Evolutionary conservation across 2,888 invertebrate genomes (phyloP).

Genomic region (Deroplatys truncata): DNA sequence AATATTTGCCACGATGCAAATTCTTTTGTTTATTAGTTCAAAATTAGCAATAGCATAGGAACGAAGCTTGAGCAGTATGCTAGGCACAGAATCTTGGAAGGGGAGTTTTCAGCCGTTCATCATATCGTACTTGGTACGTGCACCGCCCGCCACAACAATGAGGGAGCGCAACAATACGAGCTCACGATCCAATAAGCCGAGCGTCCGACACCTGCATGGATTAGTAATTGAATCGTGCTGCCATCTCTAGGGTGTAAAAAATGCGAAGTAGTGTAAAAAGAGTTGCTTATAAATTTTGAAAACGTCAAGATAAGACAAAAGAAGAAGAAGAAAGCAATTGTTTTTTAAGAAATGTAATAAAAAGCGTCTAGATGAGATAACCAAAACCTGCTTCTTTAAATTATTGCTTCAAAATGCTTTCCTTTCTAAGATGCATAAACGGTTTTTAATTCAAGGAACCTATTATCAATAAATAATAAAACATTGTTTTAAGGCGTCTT

Average conservation of each 20-base stretch:
- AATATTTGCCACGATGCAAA: too few relatives aligned
- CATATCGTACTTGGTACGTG: not conserved
- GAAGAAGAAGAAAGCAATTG: not conserved
- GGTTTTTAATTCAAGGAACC: not conserved
- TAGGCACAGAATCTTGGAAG: not conserved
- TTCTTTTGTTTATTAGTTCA: not conserved
- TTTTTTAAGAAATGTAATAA: not conserved
- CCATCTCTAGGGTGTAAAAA: not conserved
- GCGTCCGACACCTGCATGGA: constrained; percentile 15
- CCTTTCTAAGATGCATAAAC: not conserved
- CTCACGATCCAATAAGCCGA: constrained; percentile 9
- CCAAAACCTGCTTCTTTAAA: not conserved
- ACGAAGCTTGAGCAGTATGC: not conserved
- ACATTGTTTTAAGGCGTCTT: not conserved
- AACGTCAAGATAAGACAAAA: not conserved
- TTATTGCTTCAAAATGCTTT: not conserved
- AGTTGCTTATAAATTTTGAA: not conserved
- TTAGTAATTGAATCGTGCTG: constrained; percentile 20
- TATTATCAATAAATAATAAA: not conserved
- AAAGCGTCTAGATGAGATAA: not conserved
- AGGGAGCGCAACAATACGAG: constrained; percentile 1
- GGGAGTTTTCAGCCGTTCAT: not conserved
- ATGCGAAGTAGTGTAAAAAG: not conserved
- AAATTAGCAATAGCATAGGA: not conserved
- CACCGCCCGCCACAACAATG: not conserved